These are phyloP conservation scores for Poeciliopsis paucimaculata DNA, from an alignment of 2,797 vertebrate genomes.

Conservation along the genomic window DNA sequence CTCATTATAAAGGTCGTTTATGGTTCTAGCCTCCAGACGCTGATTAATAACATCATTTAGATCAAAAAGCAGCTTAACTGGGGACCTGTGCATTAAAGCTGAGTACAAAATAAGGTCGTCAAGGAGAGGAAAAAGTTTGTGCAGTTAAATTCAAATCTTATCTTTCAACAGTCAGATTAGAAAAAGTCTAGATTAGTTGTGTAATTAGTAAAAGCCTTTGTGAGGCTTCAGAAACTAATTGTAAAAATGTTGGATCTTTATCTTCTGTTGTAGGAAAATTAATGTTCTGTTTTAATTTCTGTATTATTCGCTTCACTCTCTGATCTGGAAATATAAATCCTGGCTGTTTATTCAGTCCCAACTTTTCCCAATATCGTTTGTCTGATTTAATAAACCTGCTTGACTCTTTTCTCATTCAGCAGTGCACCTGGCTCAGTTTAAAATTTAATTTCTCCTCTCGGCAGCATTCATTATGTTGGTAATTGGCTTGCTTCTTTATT, in stretches of 20 bases:
- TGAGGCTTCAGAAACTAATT: constrained; percentile 3
- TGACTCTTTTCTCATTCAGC: constrained; percentile 21
- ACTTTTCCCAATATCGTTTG: constrained; percentile 4
- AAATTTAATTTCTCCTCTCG: constrained; percentile 59
- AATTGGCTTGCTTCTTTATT: constrained; percentile 69
- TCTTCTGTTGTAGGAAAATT: not conserved
- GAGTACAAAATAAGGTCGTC: constrained; percentile 47
- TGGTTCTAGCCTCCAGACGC: constrained; percentile 45
- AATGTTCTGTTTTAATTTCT: constrained; percentile 1
- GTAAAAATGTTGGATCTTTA: constrained; percentile 5
- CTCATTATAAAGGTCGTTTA: constrained; percentile 67
- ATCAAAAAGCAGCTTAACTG: constrained; percentile 60
- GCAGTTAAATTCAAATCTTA: constrained; percentile 9
- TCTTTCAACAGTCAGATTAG: constrained; percentile 7
- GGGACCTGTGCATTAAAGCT: constrained; percentile 39
- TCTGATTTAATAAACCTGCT: constrained; percentile 37
- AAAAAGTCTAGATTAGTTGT: not conserved
- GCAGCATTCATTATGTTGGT: constrained; percentile 60
- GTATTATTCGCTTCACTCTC: not conserved
- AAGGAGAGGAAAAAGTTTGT: constrained; percentile 14
- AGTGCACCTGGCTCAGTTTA: constrained; percentile 59
- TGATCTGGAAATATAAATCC: constrained; percentile 17
- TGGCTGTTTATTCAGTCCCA: constrained; percentile 25
- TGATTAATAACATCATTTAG: constrained; percentile 62
- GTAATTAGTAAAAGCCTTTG: constrained; percentile 1